Base-by-base conservation (phyloP, 2,888 invertebrate genomes). In the Chalcosyrphus nemorum region DNA sequence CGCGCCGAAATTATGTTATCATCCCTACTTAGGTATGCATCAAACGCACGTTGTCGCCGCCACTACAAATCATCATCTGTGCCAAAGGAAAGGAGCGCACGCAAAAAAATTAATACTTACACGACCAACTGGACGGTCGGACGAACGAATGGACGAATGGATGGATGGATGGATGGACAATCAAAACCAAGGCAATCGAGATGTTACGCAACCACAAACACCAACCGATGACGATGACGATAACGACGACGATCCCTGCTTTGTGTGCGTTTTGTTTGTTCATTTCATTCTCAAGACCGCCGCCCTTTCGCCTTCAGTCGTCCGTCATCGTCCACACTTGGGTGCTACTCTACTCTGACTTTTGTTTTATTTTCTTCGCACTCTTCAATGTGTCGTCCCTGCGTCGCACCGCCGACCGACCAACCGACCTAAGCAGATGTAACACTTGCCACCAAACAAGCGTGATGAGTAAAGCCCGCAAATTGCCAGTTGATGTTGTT, bases 111-210 rank as follows among this genome's bases (percentile, higher is more conserved):
- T 45, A 74, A 74, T 72, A 38, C n/a, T n/a, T n/a, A n/a, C n/a
- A n/a, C 66, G 50, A 32, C 59, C 76, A 63, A 54, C 43, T 50
- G 72, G 65, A 54, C 65, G 63, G 59, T 32, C 32, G 76, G 54
- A 76, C 41, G 72, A 59, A 54, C 52, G 63, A 52, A 29, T 7
- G 24, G 4, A 24, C 24, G 4, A 4, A 24, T 24, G 4, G 24
- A 29, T 7, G 56, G 35, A 47, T 45, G 66, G 59, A 66, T 41
- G 80, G 63, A 76, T 47, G 81, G 61, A 68, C 82, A 78, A 82
- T 82, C 82, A 82, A 82, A 82, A 77, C 82, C 82, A 82, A 82
- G 82, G 82, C 82, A 82, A 68, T 82, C 77, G 82, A 78, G 78
- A 77, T 82, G 61, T 82, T 82, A 82, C 82, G 82, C 82, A 82